A percentile compares a stretch with the other conserved stretches of the same genome.
phyloP scores from a whole-genome alignment of 2,888 invertebrate genomes.

The Petrolisthes cinctipes region DNA sequence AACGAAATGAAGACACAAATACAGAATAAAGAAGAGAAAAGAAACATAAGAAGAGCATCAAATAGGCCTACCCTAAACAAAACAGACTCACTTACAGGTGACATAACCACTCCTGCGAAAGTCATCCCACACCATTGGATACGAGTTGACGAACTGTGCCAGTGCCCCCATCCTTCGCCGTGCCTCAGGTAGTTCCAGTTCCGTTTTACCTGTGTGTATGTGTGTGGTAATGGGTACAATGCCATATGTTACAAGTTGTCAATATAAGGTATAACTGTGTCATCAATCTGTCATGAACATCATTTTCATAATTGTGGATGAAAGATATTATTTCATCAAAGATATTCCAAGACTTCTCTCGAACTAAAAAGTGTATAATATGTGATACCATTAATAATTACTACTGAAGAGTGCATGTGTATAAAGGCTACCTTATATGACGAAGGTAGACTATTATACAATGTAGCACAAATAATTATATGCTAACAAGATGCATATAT shows the following conservation, averaged over 20 bases:
- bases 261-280: too few relatives aligned
- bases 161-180: constrained; percentile 77
- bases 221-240: not conserved
- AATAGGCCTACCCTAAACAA: not conserved
- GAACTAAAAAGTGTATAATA: too few relatives aligned
- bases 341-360: too few relatives aligned
- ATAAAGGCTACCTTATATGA: too few relatives aligned
- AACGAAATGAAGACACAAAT: not conserved
- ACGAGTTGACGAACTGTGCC: constrained; percentile 79
- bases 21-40: not conserved
- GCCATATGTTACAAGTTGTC: not conserved
- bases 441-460: too few relatives aligned
- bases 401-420: too few relatives aligned
- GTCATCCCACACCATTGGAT: constrained; percentile 89
- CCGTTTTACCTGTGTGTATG: constrained; percentile 71
- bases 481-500: too few relatives aligned
- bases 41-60: not conserved
- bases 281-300: too few relatives aligned
- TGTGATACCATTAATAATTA: too few relatives aligned
- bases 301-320: too few relatives aligned
- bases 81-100: constrained; percentile 67
- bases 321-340: too few relatives aligned
- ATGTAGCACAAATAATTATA: too few relatives aligned
- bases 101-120: constrained; percentile 77
- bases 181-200: constrained; percentile 89